Base-by-base conservation (phyloP, 2,797 vertebrate species). In the Distichodus sexfasciatus region DNA sequence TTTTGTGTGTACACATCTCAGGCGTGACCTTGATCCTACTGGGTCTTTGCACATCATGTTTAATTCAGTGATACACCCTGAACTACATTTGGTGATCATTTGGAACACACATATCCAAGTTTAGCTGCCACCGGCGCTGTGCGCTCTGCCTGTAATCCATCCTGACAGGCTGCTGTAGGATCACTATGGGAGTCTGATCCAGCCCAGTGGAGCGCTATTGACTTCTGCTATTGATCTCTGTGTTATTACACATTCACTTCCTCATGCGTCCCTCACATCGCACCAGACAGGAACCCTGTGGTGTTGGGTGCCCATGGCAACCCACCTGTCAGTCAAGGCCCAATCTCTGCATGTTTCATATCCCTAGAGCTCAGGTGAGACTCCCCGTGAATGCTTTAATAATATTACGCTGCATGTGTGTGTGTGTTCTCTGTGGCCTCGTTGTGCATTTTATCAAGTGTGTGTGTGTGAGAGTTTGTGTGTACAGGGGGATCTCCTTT, bases 211-310 rank as follows among this genome's bases (percentile, higher is more conserved):
- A 71, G 71, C 71, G 69, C 67, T 76, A 74, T 74, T 76, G 71
- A 79, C 68, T 76, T 23, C 54, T 35, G 63, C 55, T 69, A 79
- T 79, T 79, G 74, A 76, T 79, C 48, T 74, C 24, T 59, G 59
- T 41, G 64, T 79, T 76, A 55, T 76, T 71, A 74, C 76, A 74
- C 67, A 74, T 74, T 61, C 67, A 48, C 68, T 66, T 66, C 54
- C 58, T 53, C 48, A 59, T 54, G 36, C 29, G 11, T 61, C 54
- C 38, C 53, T 70, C 58, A 64, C 54, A 59, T 50, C 61, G 60
- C 58, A 67, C 53, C 51, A 68, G 62, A 61, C 54, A 55, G 36
- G 63, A 73, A 67, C 21, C 29, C 26, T 9, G 43, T 64, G 47
- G 62, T 65, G 60, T 48, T 69, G 54, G 14, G 54, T 47, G 69